These are phyloP conservation scores for Corvus cornix DNA, from an alignment of 2,113 vertebrate genomes.

Conservation along the genomic window DNA sequence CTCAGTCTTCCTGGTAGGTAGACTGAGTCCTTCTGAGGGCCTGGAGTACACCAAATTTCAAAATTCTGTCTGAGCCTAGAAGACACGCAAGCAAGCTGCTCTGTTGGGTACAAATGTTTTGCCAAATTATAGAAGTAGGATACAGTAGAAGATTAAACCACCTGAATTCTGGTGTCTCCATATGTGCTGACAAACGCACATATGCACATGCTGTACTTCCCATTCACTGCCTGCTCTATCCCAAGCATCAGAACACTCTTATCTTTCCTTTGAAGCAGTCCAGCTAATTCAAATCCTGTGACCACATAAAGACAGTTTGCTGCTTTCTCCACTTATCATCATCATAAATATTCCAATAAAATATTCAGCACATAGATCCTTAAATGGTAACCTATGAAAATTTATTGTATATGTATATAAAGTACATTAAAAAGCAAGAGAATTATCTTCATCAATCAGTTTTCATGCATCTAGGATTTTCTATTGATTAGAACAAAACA, in stretches of 20 bases:
- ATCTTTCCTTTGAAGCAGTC: neutral
- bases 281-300: neutral
- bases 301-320: neutral
- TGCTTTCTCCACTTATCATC: neutral
- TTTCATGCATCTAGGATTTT: neutral
- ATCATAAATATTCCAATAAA: neutral
- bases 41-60: neutral
- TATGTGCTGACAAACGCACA: neutral
- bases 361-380: neutral
- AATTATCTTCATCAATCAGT: neutral
- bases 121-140: neutral
- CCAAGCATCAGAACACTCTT: neutral
- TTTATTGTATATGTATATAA: neutral
- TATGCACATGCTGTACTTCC: neutral
- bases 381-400: neutral
- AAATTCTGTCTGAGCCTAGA: neutral
- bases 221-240: neutral
- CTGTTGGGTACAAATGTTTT: neutral
- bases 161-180: neutral
- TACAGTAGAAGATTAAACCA: neutral
- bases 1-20: neutral
- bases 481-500: neutral
- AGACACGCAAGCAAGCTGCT: neutral
- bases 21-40: neutral
- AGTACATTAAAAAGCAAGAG: neutral